Conservation (phyloP, 2,888 invertebrate genomes). For the Drosophila lacicola region DNA sequence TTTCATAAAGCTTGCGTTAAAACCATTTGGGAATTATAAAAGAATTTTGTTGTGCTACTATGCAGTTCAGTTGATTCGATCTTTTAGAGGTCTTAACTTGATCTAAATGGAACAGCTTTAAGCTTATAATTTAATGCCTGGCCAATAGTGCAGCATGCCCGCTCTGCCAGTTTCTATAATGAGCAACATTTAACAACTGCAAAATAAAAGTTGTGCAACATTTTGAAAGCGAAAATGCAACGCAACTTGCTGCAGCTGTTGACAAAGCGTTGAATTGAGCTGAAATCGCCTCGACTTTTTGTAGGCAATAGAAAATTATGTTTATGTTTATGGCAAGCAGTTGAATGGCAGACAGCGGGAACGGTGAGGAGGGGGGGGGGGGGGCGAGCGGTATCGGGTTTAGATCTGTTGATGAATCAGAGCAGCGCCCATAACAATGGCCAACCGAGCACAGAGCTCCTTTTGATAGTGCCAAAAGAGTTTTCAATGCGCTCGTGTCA, state of each 20-base stretch:
- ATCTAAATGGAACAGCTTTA: too few species aligned
- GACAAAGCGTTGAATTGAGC: constrained; percentile 55
- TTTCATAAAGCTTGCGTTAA: too few species aligned
- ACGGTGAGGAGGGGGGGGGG: background rate
- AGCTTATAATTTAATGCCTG: background rate
- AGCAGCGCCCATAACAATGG: constrained; percentile 48
- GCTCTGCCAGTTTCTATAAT: constrained; percentile 18
- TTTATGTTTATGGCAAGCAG: constrained; percentile 51
- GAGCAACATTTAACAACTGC: constrained; percentile 40
- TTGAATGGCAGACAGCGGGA: constrained; percentile 20
- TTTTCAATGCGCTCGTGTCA: constrained; percentile 48
- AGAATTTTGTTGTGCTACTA: background rate
- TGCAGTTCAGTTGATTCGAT: too few species aligned
- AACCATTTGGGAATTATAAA: background rate
- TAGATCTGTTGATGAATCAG: constrained; percentile 53
- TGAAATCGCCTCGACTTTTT: constrained; percentile 37
- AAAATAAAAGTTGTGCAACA: constrained; percentile 47
- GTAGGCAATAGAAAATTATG: constrained; percentile 63
- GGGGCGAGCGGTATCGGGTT: background rate
- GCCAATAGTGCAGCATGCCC: constrained; percentile 1
- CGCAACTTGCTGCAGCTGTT: constrained; percentile 60
- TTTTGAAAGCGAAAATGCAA: constrained; percentile 61
- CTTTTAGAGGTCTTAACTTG: too few species aligned
- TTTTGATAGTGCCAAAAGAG: constrained; percentile 40
- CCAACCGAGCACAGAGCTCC: constrained; percentile 25